These are phyloP conservation scores for Sebastes cheni DNA, from an alignment of 2,797 vertebrate genomes.

Conservation along the genomic window DNA sequence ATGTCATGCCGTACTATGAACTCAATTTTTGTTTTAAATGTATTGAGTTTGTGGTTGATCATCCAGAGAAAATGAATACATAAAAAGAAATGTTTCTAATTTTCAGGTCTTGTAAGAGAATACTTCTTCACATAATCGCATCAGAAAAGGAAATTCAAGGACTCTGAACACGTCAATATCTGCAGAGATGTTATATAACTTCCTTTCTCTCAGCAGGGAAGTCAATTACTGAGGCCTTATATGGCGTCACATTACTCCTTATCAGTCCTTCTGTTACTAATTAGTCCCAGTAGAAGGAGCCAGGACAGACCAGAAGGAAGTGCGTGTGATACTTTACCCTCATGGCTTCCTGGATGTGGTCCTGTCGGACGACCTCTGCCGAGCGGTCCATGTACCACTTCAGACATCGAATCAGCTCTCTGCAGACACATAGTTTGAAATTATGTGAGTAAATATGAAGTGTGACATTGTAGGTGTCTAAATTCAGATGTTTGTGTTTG, in stretches of 20 bases:
- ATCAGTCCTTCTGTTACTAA: slow-evolving; percentile 45
- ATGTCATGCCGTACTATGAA: background rate
- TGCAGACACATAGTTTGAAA: slow-evolving; percentile 59
- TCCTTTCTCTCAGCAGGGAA: slow-evolving; percentile 28
- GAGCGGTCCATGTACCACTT: slow-evolving; percentile 99
- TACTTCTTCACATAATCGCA: slow-evolving; percentile 13
- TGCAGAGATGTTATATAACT: slow-evolving; percentile 24
- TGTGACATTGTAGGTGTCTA: background rate
- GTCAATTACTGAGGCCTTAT: slow-evolving; percentile 18
- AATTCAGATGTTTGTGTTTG: background rate
- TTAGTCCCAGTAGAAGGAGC: slow-evolving; percentile 37
- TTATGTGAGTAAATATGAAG: background rate
- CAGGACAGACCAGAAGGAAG: slow-evolving; percentile 9
- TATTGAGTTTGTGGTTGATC: slow-evolving; percentile 8
- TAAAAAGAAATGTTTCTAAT: slow-evolving; percentile 24
- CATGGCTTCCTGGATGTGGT: slow-evolving; percentile 99
- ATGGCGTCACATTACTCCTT: slow-evolving; percentile 39
- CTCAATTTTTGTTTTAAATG: background rate
- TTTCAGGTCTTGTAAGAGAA: background rate
- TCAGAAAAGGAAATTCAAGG: slow-evolving; percentile 23
- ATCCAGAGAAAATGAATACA: slow-evolving; percentile 36
- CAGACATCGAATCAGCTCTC: slow-evolving; percentile 96
- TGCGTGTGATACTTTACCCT: slow-evolving; percentile 80
- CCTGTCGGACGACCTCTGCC: slow-evolving; percentile 95
- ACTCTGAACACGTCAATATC: slow-evolving; percentile 25